Percentiles rank a stretch among this genome's conserved stretches.
Conservation (phyloP, 92 coral and sea anemone genomes). For the Siderastrea siderea region DNA sequence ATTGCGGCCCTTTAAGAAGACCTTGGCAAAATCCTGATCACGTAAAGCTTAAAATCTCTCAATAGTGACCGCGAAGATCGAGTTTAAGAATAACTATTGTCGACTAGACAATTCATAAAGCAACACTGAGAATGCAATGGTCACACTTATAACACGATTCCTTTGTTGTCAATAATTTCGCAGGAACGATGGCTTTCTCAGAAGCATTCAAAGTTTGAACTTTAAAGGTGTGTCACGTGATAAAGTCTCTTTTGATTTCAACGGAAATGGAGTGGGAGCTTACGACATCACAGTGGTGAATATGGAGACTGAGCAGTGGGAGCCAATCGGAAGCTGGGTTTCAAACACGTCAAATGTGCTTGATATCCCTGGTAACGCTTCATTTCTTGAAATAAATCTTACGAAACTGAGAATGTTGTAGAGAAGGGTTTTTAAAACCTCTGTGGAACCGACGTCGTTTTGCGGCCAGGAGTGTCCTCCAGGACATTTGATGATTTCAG, state of each 20-base stretch:
- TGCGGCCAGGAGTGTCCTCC: constrained; percentile 79
- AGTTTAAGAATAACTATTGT: too few relatives aligned
- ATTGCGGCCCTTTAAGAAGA: too few relatives aligned
- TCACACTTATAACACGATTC: not conserved
- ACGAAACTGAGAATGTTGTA: constrained; percentile 49
- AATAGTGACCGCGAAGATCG: too few relatives aligned
- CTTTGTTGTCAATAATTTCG: not conserved
- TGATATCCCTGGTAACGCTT: constrained; percentile 59
- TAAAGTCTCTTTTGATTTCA: constrained; percentile 77
- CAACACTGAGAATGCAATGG: not conserved
- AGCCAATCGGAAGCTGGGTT: constrained; percentile 74
- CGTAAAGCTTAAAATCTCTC: too few relatives aligned
- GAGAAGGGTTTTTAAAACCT: constrained; percentile 42
- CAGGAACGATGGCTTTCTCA: constrained; percentile 66
- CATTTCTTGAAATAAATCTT: constrained; percentile 67
- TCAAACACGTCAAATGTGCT: constrained; percentile 61
- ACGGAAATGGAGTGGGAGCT: constrained; percentile 84
- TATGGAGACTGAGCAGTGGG: constrained; percentile 72
- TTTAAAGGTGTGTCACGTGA: constrained; percentile 82
- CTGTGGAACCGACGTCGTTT: constrained; percentile 63
- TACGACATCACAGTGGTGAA: constrained; percentile 84
- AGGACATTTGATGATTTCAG: constrained; percentile 68
- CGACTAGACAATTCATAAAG: too few relatives aligned
- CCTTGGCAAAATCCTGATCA: too few relatives aligned
- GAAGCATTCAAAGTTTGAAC: constrained; percentile 70